phyloP scores from a whole-genome alignment of 2,113 vertebrate species.

The Anoplopoma fimbria region DNA sequence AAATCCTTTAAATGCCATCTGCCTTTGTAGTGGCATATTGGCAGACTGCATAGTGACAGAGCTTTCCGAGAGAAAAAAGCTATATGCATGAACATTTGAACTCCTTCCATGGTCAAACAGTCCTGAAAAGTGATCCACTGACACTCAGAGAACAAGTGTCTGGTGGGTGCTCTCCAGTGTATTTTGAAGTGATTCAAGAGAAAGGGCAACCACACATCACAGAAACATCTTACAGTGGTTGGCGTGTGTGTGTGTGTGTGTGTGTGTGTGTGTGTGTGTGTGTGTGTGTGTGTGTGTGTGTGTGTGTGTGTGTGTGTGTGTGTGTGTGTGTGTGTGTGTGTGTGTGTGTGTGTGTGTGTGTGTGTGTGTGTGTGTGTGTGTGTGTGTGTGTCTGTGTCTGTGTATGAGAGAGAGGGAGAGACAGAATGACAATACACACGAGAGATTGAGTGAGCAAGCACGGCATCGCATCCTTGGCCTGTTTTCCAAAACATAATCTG shows the following conservation, averaged over 20 bases:
- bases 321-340: not conserved
- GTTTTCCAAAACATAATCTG: constrained; percentile 75
- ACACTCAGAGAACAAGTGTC: constrained; percentile 59
- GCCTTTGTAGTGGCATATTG: constrained; percentile 55
- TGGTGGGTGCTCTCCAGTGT: constrained; percentile 58
- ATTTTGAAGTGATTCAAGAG: constrained; percentile 66
- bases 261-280: not conserved
- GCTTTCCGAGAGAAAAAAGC: constrained; percentile 51
- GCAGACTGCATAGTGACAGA: constrained; percentile 36
- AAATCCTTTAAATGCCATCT: constrained; percentile 49
- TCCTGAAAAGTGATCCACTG: constrained; percentile 61
- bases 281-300: not conserved
- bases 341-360: not conserved
- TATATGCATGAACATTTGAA: constrained; percentile 65
- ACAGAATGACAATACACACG: constrained; percentile 49
- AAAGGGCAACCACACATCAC: constrained; percentile 64
- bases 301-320: constrained; percentile 5
- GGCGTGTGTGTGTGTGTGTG: constrained; percentile 13
- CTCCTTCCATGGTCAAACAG: constrained; percentile 64
- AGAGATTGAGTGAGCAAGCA: constrained; percentile 43
- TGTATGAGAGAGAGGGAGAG: constrained; percentile 20
- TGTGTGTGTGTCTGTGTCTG: not conserved
- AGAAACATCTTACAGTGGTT: constrained; percentile 54
- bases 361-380: not conserved
- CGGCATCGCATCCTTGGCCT: constrained; percentile 53